phyloP scores from a whole-genome alignment of 2,888 invertebrate species.

The Hirtodrosophila duncani region DNA sequence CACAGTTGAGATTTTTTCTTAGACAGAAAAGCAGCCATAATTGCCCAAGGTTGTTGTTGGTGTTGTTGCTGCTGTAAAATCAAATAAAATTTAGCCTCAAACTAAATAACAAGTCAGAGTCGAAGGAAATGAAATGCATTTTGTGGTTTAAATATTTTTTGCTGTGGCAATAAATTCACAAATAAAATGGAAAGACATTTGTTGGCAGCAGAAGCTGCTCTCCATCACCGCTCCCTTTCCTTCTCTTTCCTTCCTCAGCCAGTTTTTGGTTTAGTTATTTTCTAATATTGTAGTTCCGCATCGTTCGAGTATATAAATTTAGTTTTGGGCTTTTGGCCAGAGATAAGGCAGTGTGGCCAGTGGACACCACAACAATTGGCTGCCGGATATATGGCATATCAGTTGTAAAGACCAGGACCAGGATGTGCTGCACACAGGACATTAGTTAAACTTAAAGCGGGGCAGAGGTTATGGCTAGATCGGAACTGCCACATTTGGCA shows the following conservation, averaged over 20 bases:
- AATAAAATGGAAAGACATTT: conserved; percentile 42
- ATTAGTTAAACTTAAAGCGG: conserved; percentile 27
- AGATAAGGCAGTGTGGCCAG: conserved; percentile 42
- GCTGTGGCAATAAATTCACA: conserved; percentile 54
- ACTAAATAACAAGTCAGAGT: conserved; percentile 21
- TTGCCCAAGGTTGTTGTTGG: no score
- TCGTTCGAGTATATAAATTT: conserved; percentile 48
- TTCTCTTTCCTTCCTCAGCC: background rate
- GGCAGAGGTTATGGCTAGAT: background rate
- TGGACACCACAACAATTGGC: conserved; percentile 52
- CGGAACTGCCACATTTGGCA: conserved; percentile 44
- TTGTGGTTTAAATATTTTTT: no score
- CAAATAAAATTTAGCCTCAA: conserved; percentile 20
- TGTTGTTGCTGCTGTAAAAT: conserved; percentile 16
- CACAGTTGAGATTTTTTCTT: conserved; percentile 57
- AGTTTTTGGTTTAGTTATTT: conserved; percentile 22
- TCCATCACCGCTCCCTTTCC: background rate
- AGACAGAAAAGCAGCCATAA: conserved; percentile 28
- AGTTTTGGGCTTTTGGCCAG: conserved; percentile 15
- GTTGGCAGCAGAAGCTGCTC: conserved; percentile 9
- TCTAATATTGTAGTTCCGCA: conserved; percentile 37
- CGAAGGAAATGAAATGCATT: conserved; percentile 32
- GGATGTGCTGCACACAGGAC: conserved; percentile 23
- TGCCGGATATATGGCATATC: conserved; percentile 37
- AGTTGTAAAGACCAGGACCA: conserved; percentile 4